These are phyloP conservation scores for Syrista parreyssii DNA, from an alignment of 2,888 invertebrate species.

Conservation along the genomic window DNA sequence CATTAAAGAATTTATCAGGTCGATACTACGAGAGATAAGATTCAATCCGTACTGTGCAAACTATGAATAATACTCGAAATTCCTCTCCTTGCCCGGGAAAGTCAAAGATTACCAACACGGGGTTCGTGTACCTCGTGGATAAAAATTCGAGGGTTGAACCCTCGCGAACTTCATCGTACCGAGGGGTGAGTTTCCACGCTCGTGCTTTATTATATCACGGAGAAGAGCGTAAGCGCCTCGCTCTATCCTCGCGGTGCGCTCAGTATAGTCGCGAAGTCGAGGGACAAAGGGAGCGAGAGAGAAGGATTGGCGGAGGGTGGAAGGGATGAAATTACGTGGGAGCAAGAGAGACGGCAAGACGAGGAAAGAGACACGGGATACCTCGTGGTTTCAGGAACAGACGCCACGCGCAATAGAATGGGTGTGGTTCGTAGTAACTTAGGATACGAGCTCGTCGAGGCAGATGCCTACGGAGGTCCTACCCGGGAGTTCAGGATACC, in stretches of 20 bases:
- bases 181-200: background rate
- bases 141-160: background rate
- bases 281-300: constrained; percentile 7
- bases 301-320: background rate
- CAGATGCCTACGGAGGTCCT: background rate
- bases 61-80: background rate
- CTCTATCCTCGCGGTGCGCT: background rate
- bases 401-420: constrained; percentile 1
- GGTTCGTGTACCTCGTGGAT: background rate
- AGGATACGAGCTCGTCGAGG: background rate
- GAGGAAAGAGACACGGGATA: background rate
- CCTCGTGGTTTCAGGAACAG: background rate
- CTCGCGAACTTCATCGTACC: background rate
- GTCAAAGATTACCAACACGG: background rate
- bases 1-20: background rate
- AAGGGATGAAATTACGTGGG: background rate
- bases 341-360: background rate
- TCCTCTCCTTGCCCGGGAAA: background rate
- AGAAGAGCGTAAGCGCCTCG: background rate
- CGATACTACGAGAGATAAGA: background rate
- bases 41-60: background rate
- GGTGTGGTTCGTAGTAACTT: constrained; percentile 1
- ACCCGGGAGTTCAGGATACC: background rate
- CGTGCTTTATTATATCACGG: constrained; percentile 3
- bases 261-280: background rate